phyloP scores from a whole-genome alignment of 2,113 vertebrate genomes.

The Megaceryle maxima region DNA sequence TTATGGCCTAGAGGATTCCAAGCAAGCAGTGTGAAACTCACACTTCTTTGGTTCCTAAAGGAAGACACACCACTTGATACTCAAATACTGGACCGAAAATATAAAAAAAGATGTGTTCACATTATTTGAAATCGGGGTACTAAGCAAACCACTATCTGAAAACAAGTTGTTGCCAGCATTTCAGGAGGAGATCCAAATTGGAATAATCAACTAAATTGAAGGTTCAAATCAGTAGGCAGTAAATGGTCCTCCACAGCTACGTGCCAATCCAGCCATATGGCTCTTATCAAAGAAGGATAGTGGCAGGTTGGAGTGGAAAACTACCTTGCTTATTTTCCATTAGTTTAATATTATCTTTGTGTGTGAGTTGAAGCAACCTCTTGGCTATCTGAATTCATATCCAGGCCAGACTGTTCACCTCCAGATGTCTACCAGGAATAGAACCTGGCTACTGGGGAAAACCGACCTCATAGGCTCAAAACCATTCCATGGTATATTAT shows the following conservation, averaged over 20 bases:
- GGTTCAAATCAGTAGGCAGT: neutral
- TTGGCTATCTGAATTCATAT: neutral
- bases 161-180: neutral
- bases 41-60: neutral
- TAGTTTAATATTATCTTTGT: neutral
- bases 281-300: neutral
- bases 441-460: neutral
- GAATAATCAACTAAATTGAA: neutral
- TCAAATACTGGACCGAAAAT: neutral
- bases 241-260: neutral
- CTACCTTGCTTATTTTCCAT: neutral
- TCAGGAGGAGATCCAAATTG: neutral
- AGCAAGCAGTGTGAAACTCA: neutral
- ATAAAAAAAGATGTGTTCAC: neutral
- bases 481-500: accelerated
- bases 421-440: neutral
- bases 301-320: neutral
- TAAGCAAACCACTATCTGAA: neutral
- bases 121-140: neutral
- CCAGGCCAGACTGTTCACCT: neutral
- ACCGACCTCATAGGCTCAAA: neutral
- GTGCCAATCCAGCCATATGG: neutral
- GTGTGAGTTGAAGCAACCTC: neutral
- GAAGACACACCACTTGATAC: neutral
- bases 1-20: neutral